phyloP scores from a whole-genome alignment of 2,113 vertebrate species.

The Synodontis membranacea region DNA sequence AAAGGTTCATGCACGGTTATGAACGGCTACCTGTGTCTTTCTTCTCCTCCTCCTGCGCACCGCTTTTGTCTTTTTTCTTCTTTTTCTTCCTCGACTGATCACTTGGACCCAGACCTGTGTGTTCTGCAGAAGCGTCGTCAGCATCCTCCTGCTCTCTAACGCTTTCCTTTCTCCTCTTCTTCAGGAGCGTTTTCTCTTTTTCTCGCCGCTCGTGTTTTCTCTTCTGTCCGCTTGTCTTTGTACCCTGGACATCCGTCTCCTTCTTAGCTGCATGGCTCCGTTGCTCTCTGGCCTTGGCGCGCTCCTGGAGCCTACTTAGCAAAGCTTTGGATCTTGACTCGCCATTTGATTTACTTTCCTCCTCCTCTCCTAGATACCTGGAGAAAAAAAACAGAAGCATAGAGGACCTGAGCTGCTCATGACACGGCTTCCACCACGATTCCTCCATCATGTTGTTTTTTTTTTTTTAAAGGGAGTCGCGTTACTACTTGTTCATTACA shows the following conservation, averaged over 20 bases:
- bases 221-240: not conserved
- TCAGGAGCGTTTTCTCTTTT: not conserved
- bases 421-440: too few relatives aligned
- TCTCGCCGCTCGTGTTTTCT: slow-evolving; percentile 13
- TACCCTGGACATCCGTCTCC: slow-evolving; percentile 3
- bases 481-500: not conserved
- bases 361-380: slow-evolving; percentile 78
- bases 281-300: slow-evolving; percentile 77
- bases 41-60: not conserved
- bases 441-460: not conserved
- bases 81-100: slow-evolving; percentile 10
- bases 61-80: slow-evolving; percentile 46
- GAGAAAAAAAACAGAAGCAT: not conserved
- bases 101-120: not conserved
- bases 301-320: slow-evolving; percentile 79
- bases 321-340: slow-evolving; percentile 72
- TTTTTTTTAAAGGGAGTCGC: not conserved
- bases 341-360: slow-evolving; percentile 48
- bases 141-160: not conserved
- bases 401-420: not conserved
- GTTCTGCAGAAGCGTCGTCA: not conserved
- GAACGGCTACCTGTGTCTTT: not conserved
- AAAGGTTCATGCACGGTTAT: not conserved
- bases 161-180: slow-evolving; percentile 29
- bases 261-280: slow-evolving; percentile 39